A percentile compares a stretch with the other conserved stretches of the same genome.
Conservation (phyloP, 92 coral and sea anemone species). For the Porites rus region DNA sequence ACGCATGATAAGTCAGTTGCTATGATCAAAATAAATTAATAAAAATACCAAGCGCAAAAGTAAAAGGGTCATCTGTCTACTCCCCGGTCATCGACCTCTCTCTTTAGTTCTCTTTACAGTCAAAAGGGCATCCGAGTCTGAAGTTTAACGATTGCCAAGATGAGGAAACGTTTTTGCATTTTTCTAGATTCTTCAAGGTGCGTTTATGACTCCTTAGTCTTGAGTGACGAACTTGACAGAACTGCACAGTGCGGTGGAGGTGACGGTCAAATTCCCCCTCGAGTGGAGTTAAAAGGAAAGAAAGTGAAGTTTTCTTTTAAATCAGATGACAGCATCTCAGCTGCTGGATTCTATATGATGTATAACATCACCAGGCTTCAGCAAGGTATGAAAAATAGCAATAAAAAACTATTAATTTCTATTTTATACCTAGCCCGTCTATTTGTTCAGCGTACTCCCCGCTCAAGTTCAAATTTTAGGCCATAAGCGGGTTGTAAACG, state of each 20-base stretch:
- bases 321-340: conserved; percentile 42
- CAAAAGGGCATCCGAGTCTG: too few species aligned
- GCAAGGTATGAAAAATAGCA: conserved; percentile 40
- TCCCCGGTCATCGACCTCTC: too few species aligned
- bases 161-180: neutral
- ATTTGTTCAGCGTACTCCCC: too few species aligned
- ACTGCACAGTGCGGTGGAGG: conserved; percentile 68
- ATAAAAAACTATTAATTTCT: neutral
- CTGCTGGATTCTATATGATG: conserved; percentile 68
- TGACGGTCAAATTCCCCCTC: conserved; percentile 57
- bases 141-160: neutral
- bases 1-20: too few species aligned
- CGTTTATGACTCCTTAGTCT: conserved; percentile 56
- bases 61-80: too few species aligned
- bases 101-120: too few species aligned
- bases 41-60: too few species aligned
- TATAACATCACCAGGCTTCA: conserved; percentile 74
- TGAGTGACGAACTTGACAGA: conserved; percentile 70
- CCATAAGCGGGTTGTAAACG: too few species aligned
- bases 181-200: conserved; percentile 51
- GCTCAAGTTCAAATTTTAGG: too few species aligned
- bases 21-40: too few species aligned
- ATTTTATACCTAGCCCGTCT: too few species aligned
- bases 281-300: conserved; percentile 57
- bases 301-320: conserved; percentile 63